Conservation (phyloP, 2,888 invertebrate genomes). For the Napeogenes sylphis region DNA sequence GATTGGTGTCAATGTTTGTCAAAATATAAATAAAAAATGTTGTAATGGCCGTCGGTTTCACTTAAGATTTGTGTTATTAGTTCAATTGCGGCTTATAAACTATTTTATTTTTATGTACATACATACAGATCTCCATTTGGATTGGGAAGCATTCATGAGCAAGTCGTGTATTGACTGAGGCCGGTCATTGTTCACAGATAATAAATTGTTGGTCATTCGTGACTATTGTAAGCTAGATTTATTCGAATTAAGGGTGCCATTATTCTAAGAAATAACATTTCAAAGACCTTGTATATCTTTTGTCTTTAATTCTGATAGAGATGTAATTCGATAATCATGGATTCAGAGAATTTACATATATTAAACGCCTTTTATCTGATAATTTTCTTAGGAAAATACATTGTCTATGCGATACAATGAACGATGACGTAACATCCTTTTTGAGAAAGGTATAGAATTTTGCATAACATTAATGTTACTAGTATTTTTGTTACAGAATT, state of each 20-base stretch:
- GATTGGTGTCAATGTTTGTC: conserved; percentile 50
- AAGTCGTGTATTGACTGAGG: conserved; percentile 24
- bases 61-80: conserved; percentile 4
- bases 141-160: not conserved
- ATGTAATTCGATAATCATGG: too few relatives aligned
- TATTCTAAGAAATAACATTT: conserved; percentile 24
- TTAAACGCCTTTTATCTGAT: too few relatives aligned
- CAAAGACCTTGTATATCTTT: conserved; percentile 11
- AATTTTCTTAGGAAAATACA: too few relatives aligned
- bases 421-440: too few relatives aligned
- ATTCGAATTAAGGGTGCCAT: conserved; percentile 23
- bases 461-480: too few relatives aligned
- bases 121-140: too few relatives aligned
- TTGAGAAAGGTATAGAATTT: too few relatives aligned
- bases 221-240: conserved; percentile 28
- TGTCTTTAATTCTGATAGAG: not conserved
- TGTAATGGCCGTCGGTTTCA: conserved; percentile 15
- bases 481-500: too few relatives aligned
- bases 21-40: conserved; percentile 33
- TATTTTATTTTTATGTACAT: too few relatives aligned
- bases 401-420: too few relatives aligned
- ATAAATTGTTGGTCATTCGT: conserved; percentile 24
- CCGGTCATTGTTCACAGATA: conserved; percentile 23
- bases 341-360: too few relatives aligned
- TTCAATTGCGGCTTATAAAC: not conserved